Base-by-base conservation (phyloP, 2,888 invertebrate genomes). In the Drosophila putrida region DNA sequence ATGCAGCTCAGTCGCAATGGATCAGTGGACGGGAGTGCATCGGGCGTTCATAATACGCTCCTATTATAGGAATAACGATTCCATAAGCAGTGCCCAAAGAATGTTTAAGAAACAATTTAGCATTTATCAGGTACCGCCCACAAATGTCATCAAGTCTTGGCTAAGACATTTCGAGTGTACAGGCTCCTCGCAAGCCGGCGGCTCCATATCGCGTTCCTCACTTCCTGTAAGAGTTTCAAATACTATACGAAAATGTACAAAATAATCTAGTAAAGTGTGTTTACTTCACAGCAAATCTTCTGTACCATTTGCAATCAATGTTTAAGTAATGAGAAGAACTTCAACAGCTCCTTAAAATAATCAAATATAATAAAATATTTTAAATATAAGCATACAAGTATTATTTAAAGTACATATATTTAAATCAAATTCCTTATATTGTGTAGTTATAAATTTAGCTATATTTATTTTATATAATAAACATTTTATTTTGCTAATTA, bases 21-120 rank as follows among this genome's bases (percentile, higher is more conserved):
- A 90, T 78, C 89, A 90, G 87, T 90, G 90, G 90, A 90, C 91
- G 74, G 90, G 90, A 71, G 91, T 90, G 63, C 90, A 90, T 82
- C 91, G 90, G 9, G 90, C 90, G 39, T 90, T 88, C 50, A 74
- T 90, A 51, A 90, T 90, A 25, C 86, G 88, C 31, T 75, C 91
- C 51, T 90, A 90, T 54, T 90, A 90, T 57, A 89, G 89, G 72
- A 90, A 89, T 44, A 90, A 90, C 58, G 90, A 90, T 71, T 90
- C 90, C 55, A 88, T 89, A 38, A 83, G 79, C 50, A 68, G 76
- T 13, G 91, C 91, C 2, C 90, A 90, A 72, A 71, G 91, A n/a
- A 47, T 87, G 25, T 90, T 90, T 2, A 91, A 91, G 62, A 82
- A 91, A 33, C 90, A 90, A 61, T 90, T 90, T 25, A 87, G 83